Percentiles rank a stretch among this genome's conserved stretches.
Conservation (phyloP, 1,140 invertebrate genomes). For the Dendrolimus kikuchii region DNA sequence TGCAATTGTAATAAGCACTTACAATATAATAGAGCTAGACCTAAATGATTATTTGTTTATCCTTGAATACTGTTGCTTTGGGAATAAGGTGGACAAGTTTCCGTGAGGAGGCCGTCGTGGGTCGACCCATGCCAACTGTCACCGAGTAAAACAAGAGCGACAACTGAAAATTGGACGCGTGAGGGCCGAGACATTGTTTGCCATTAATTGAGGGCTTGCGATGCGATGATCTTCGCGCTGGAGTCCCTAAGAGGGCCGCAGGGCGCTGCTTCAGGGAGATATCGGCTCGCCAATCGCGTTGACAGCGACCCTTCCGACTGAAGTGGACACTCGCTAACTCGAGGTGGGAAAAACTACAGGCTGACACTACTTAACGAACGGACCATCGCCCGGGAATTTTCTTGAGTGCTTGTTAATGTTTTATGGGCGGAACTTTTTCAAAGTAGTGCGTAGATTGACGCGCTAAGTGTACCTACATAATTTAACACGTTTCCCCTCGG, state of each 20-base stretch:
- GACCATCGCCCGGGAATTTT: constrained; percentile 54
- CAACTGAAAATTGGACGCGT: constrained; percentile 60
- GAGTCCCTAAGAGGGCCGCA: constrained; percentile 32
- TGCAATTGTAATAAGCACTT: too few species aligned
- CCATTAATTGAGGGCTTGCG: constrained; percentile 63
- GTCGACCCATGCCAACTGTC: constrained; percentile 48
- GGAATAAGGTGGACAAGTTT: constrained; percentile 26
- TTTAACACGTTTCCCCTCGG: constrained; percentile 55
- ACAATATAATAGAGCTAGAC: too few species aligned
- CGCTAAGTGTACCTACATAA: constrained; percentile 67
- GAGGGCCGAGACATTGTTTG: constrained; percentile 48
- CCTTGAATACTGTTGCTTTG: constrained; percentile 11
- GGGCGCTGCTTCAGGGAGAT: constrained; percentile 63
- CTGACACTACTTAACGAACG: constrained; percentile 67
- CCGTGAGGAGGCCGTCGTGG: constrained; percentile 22
- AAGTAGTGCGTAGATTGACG: constrained; percentile 62
- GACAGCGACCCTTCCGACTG: constrained; percentile 56
- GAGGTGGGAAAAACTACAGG: constrained; percentile 67
- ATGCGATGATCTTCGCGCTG: constrained; percentile 53
- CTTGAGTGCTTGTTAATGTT: constrained; percentile 72
- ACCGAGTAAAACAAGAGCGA: constrained; percentile 48
- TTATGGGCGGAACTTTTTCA: constrained; percentile 69
- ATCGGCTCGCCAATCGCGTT: constrained; percentile 65
- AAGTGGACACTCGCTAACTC: constrained; percentile 35
- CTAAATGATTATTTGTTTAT: too few species aligned